These are phyloP conservation scores for Cosmorhoe ocellata DNA, from an alignment of 2,888 invertebrate species.

Conservation along the genomic window DNA sequence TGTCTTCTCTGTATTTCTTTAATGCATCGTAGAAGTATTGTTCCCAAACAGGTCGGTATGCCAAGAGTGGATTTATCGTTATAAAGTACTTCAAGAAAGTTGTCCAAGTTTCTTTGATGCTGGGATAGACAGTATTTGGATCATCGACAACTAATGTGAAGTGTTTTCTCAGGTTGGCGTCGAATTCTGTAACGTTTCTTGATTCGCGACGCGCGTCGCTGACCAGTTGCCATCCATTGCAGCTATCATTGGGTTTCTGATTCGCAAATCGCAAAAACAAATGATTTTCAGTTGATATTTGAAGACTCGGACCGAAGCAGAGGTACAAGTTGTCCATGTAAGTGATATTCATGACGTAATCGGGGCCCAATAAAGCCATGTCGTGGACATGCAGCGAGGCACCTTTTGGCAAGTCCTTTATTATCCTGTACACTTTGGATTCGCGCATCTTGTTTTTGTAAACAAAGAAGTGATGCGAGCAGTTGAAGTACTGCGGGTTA, in stretches of 20 bases:
- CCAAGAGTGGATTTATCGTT: constrained; percentile 77
- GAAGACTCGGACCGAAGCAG: constrained; percentile 53
- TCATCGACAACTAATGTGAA: constrained; percentile 82
- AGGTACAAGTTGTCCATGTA: constrained; percentile 83
- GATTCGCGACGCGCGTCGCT: constrained; percentile 63
- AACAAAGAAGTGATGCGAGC: constrained; percentile 85
- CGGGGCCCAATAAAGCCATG: constrained; percentile 83
- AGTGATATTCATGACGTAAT: constrained; percentile 85
- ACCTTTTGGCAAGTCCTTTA: constrained; percentile 89
- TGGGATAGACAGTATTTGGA: constrained; percentile 67
- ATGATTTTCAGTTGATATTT: constrained; percentile 7
- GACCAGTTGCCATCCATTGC: constrained; percentile 73
- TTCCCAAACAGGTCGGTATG: constrained; percentile 85
- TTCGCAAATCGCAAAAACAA: constrained; percentile 53
- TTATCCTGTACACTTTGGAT: constrained; percentile 85
- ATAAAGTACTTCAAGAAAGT: constrained; percentile 81
- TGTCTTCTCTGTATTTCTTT: constrained; percentile 84
- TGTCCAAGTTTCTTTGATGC: constrained; percentile 83
- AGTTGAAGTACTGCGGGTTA: constrained; percentile 83
- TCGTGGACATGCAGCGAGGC: constrained; percentile 87
- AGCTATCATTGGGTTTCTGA: constrained; percentile 13
- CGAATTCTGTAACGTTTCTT: constrained; percentile 69
- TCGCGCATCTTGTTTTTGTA: constrained; percentile 81
- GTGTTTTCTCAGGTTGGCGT: constrained; percentile 74
- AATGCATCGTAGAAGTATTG: constrained; percentile 86